Evolutionary conservation across 2,113 vertebrate genomes (phyloP).

Genomic region (Nanorana parkeri): DNA sequence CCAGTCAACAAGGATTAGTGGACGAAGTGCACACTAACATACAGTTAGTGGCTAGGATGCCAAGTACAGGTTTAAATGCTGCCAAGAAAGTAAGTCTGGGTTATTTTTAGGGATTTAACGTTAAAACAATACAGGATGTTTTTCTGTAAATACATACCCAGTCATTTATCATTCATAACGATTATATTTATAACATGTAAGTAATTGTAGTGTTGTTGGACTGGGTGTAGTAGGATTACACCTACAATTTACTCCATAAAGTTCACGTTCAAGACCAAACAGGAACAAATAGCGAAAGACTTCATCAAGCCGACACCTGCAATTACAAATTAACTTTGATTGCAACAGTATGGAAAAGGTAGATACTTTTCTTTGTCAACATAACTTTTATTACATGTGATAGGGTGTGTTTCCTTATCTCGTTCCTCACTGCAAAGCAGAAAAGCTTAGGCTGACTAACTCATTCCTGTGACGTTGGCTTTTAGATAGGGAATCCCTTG

Average conservation of each 20-base stretch:
- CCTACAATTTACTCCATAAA: background rate
- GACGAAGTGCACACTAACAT: too few species aligned
- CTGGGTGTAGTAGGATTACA: slow-evolving; percentile 12
- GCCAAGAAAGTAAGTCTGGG: too few species aligned
- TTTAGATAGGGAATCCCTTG: too few species aligned
- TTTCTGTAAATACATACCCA: too few species aligned
- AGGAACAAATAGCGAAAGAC: background rate
- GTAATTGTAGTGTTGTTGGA: background rate
- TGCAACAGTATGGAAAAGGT: background rate
- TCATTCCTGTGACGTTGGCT: too few species aligned
- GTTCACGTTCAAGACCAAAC: slow-evolving; percentile 13
- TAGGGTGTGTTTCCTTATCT: background rate
- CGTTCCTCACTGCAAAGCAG: background rate
- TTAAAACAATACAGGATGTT: too few species aligned
- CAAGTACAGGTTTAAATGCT: too few species aligned
- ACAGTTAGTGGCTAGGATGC: too few species aligned
- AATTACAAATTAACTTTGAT: slow-evolving; percentile 3
- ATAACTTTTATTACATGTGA: background rate
- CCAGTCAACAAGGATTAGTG: too few species aligned
- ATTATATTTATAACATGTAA: background rate
- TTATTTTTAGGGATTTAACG: too few species aligned
- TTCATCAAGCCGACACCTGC: background rate
- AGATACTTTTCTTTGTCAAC: background rate
- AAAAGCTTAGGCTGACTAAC: background rate
- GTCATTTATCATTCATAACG: too few species aligned